Conservation (phyloP, 2,888 invertebrate genomes). For the Phaedon cochleariae region DNA sequence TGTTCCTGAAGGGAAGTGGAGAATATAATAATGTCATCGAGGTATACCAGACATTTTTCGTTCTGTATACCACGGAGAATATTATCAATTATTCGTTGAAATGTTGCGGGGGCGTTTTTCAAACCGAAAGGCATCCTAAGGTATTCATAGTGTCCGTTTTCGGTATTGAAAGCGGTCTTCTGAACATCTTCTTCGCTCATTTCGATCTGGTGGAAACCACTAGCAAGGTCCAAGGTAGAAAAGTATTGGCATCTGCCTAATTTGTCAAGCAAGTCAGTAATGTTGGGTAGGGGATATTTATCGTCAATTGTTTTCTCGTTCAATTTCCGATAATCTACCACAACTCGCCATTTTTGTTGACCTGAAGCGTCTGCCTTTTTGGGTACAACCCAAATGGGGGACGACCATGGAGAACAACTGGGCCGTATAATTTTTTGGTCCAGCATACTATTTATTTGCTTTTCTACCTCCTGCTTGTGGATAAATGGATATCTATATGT, state of each 20-base stretch:
- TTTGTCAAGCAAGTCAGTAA: constrained; percentile 18
- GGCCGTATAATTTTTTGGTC: too few relatives aligned
- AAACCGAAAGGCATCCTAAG: constrained; percentile 28
- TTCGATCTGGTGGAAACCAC: constrained; percentile 37
- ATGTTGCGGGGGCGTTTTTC: constrained; percentile 30
- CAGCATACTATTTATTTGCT: too few relatives aligned
- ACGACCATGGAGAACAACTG: constrained; percentile 21
- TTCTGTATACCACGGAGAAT: constrained; percentile 27
- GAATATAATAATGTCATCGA: constrained; percentile 28
- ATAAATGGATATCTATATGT: too few relatives aligned
- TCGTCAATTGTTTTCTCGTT: constrained; percentile 20
- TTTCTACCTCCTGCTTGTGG: too few relatives aligned
- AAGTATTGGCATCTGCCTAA: constrained; percentile 19
- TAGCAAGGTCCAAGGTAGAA: constrained; percentile 21
- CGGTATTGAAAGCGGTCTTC: constrained; percentile 29
- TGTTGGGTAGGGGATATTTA: constrained; percentile 20
- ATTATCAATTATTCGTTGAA: constrained; percentile 32
- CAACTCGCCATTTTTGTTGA: constrained; percentile 22
- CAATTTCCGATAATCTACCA: constrained; percentile 19
- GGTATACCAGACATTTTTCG: constrained; percentile 25
- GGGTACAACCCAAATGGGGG: constrained; percentile 29
- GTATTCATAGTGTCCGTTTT: constrained; percentile 24
- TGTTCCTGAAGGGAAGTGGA: constrained; percentile 27
- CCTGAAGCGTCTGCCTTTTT: constrained; percentile 31
- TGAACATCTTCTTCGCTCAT: constrained; percentile 18